These are phyloP conservation scores for Spialia ferax DNA, from an alignment of 2,888 invertebrate species.

Conservation along the genomic window DNA sequence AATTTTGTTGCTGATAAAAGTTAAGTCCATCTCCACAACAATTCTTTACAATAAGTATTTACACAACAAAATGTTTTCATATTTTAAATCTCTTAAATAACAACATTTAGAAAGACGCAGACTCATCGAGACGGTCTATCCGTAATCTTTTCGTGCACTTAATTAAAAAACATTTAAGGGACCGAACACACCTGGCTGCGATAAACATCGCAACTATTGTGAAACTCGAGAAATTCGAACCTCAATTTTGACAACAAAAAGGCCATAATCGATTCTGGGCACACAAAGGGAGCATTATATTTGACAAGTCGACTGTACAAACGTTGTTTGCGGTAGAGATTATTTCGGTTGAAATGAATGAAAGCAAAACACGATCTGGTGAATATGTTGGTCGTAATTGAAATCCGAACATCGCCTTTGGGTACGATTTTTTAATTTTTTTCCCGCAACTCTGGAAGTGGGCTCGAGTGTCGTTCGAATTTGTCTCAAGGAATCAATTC, in stretches of 20 bases:
- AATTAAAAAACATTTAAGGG: slow-evolving; percentile 82
- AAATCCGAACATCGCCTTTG: slow-evolving; percentile 74
- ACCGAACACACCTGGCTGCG: slow-evolving; percentile 75
- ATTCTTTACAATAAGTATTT: neutral
- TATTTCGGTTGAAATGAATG: slow-evolving; percentile 86
- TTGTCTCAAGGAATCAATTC: slow-evolving; percentile 50
- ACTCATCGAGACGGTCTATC: slow-evolving; percentile 36
- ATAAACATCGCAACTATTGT: slow-evolving; percentile 85
- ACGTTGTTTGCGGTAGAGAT: slow-evolving; percentile 85
- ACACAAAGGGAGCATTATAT: slow-evolving; percentile 82
- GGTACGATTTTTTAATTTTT: slow-evolving; percentile 69
- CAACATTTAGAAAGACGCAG: slow-evolving; percentile 24
- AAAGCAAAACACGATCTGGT: slow-evolving; percentile 83
- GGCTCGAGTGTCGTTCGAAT: slow-evolving; percentile 58
- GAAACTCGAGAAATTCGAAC: slow-evolving; percentile 82
- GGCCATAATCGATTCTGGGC: slow-evolving; percentile 84
- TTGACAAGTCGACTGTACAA: slow-evolving; percentile 84
- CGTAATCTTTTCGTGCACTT: slow-evolving; percentile 59
- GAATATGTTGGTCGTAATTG: slow-evolving; percentile 81
- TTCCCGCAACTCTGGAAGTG: slow-evolving; percentile 51
- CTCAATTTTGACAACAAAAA: slow-evolving; percentile 87
- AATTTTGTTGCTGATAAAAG: neutral
- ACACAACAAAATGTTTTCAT: neutral
- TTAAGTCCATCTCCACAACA: neutral
- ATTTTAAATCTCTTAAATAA: slow-evolving; percentile 16